These are phyloP conservation scores for Sipha flava DNA, from an alignment of 1,140 invertebrate species.

Conservation along the genomic window DNA sequence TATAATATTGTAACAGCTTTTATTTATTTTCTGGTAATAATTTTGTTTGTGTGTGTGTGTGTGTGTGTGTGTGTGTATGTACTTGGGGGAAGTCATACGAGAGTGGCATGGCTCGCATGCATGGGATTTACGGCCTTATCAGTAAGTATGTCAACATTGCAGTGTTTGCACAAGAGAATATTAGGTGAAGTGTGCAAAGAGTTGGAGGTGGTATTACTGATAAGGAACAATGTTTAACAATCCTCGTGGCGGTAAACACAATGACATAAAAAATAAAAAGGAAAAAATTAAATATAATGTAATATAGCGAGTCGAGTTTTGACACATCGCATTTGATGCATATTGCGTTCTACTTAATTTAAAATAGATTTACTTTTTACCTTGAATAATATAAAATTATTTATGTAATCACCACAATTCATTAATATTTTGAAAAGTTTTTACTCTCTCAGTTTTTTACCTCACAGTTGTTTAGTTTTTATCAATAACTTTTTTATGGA, in stretches of 20 bases:
- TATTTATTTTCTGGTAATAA: background rate
- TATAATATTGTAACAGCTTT: background rate
- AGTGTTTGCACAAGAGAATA: constrained; percentile 10
- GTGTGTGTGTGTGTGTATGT: background rate
- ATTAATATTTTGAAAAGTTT: no score
- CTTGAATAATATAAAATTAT: background rate
- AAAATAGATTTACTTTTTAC: background rate
- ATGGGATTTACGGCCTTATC: constrained; percentile 20
- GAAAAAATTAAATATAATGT: background rate
- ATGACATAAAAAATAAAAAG: constrained; percentile 11
- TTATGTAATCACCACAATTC: no score
- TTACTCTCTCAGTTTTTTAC: no score
- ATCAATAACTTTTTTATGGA: no score
- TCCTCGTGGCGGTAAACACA: constrained; percentile 8
- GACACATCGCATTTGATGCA: background rate
- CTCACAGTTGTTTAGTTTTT: no score
- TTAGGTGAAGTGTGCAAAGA: background rate
- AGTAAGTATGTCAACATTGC: constrained; percentile 23
- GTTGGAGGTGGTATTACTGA: background rate
- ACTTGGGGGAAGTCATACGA: background rate
- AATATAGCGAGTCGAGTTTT: background rate
- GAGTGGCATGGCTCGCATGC: background rate
- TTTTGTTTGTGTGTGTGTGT: no score
- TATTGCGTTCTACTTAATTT: background rate
- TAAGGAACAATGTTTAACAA: constrained; percentile 12